Conservation (phyloP, 2,888 invertebrate species). For the Apeira syringaria region DNA sequence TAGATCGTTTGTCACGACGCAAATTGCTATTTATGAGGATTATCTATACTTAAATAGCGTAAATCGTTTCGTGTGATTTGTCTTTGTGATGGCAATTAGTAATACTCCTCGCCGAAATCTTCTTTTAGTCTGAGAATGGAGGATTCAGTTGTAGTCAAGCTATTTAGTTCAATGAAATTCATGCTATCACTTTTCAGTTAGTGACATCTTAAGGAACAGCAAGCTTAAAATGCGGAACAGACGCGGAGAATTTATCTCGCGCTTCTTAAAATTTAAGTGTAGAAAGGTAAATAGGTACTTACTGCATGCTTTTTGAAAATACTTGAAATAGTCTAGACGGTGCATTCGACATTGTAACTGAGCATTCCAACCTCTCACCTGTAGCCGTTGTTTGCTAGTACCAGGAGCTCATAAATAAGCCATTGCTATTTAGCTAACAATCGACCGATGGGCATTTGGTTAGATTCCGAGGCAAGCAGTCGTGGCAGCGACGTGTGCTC, state of each 20-base stretch:
- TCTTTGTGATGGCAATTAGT: slow-evolving; percentile 29
- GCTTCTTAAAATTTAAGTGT: too few species aligned
- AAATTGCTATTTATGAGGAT: slow-evolving; percentile 80
- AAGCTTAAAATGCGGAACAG: slow-evolving; percentile 2
- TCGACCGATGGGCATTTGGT: slow-evolving; percentile 80
- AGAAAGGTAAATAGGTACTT: background rate
- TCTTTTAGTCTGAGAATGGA: slow-evolving; percentile 15
- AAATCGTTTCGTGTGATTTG: slow-evolving; percentile 48
- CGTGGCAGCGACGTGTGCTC: slow-evolving; percentile 78
- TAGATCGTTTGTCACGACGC: slow-evolving; percentile 76
- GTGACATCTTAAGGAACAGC: background rate
- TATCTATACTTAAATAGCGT: slow-evolving; percentile 60
- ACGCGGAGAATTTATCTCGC: too few species aligned
- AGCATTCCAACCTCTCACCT: slow-evolving; percentile 23
- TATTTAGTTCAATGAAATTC: slow-evolving; percentile 1
- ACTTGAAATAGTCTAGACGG: slow-evolving; percentile 2
- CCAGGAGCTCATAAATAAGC: slow-evolving; percentile 71
- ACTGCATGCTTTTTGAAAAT: background rate
- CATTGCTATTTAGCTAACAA: slow-evolving; percentile 75
- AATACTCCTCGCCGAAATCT: slow-evolving; percentile 24
- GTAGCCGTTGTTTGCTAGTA: slow-evolving; percentile 21
- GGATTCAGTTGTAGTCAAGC: slow-evolving; percentile 6
- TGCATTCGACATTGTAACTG: background rate
- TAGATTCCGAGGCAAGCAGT: slow-evolving; percentile 75
- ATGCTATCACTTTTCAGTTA: slow-evolving; percentile 1